phyloP scores from a whole-genome alignment of 2,888 invertebrate genomes.

The Emmelina monodactyla region DNA sequence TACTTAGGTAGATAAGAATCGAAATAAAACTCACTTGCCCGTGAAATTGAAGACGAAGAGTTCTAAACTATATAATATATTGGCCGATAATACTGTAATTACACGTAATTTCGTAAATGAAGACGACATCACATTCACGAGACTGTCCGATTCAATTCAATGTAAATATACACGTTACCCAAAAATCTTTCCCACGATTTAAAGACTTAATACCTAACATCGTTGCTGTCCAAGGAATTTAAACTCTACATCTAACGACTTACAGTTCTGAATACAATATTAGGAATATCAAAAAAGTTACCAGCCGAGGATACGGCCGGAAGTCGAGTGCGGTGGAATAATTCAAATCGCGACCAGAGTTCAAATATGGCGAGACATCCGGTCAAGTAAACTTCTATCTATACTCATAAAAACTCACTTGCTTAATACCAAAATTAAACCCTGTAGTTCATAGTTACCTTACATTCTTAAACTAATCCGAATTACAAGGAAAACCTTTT shows the following conservation, averaged over 20 bases:
- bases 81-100: too few relatives aligned
- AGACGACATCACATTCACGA: too few relatives aligned
- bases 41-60: slow-evolving; percentile 14
- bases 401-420: too few relatives aligned
- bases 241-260: slow-evolving; percentile 17
- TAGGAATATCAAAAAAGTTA: slow-evolving; percentile 8
- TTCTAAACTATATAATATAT: too few relatives aligned
- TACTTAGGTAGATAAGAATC: too few relatives aligned
- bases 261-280: slow-evolving; percentile 14
- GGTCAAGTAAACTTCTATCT: slow-evolving; percentile 31
- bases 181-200: slow-evolving; percentile 38
- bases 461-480: too few relatives aligned
- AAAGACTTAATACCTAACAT: slow-evolving; percentile 5
- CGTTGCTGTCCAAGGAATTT: slow-evolving; percentile 13
- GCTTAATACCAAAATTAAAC: too few relatives aligned
- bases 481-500: too few relatives aligned
- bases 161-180: slow-evolving; percentile 18
- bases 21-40: slow-evolving; percentile 12
- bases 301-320: slow-evolving; percentile 34
- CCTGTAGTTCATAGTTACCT: too few relatives aligned
- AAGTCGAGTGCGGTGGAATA: slow-evolving; percentile 45
- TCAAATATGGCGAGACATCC: slow-evolving; percentile 44
- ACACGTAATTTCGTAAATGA: too few relatives aligned
- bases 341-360: slow-evolving; percentile 46
- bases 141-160: neutral